Conservation (phyloP, 2,888 invertebrate genomes). For the Trachelus troglodyta region DNA sequence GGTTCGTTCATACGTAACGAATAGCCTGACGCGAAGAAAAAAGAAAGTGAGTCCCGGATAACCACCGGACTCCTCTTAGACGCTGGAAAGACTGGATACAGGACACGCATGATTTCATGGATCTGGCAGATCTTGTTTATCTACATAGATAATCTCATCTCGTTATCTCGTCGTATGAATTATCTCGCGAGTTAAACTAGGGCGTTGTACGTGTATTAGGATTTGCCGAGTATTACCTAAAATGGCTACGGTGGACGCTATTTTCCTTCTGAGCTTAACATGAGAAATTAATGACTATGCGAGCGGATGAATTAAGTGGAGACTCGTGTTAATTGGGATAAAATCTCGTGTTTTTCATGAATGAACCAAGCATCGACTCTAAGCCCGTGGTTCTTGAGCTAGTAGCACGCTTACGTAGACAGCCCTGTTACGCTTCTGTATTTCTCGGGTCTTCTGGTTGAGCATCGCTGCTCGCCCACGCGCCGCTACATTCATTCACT, state of each 20-base stretch:
- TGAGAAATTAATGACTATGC: constrained; percentile 48
- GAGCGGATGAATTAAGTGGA: constrained; percentile 49
- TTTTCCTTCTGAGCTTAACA: background rate
- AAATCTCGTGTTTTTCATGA: constrained; percentile 55
- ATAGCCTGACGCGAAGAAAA: background rate
- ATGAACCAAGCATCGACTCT: constrained; percentile 44
- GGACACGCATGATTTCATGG: background rate
- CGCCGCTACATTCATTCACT: constrained; percentile 60
- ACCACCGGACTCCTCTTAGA: background rate
- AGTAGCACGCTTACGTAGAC: background rate
- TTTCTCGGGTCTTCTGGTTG: constrained; percentile 25
- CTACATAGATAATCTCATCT: background rate
- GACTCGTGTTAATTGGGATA: constrained; percentile 58
- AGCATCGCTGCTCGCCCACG: constrained; percentile 58
- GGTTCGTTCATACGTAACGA: constrained; percentile 4
- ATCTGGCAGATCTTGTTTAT: background rate
- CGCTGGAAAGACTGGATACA: background rate
- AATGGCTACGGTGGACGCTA: background rate
- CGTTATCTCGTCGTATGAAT: background rate
- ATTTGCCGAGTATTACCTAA: background rate
- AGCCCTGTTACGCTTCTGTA: constrained; percentile 10
- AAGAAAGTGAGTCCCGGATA: background rate
- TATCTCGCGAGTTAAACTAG: background rate
- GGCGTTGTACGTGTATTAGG: background rate
- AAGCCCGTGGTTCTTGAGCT: constrained; percentile 19